Evolutionary conservation across 1,140 invertebrate species (phyloP).

Genomic region (Dendrolimus punctatus): DNA sequence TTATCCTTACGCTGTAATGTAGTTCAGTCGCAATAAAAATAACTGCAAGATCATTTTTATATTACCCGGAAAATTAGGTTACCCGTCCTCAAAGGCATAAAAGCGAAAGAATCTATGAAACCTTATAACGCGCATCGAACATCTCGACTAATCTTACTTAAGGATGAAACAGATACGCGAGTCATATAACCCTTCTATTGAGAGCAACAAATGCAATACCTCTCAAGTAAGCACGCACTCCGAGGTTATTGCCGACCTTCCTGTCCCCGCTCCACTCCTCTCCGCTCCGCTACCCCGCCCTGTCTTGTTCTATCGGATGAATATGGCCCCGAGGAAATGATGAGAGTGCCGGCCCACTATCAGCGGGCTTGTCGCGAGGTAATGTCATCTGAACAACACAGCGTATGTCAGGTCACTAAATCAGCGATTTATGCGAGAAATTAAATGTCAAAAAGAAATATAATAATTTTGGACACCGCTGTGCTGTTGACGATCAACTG

Average conservation of each 20-base stretch:
- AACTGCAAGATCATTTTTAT: too few relatives aligned
- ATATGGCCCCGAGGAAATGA: slow-evolving; percentile 61
- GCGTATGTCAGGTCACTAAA: slow-evolving; percentile 5
- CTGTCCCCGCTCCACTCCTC: not conserved
- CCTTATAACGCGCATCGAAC: too few relatives aligned
- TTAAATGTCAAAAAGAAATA: too few relatives aligned
- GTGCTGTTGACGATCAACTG: not conserved
- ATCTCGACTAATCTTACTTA: slow-evolving; percentile 6
- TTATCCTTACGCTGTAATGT: too few relatives aligned
- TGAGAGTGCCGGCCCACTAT: slow-evolving; percentile 38
- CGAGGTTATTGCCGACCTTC: slow-evolving; percentile 28
- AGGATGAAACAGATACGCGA: slow-evolving; percentile 4
- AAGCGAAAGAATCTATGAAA: too few relatives aligned
- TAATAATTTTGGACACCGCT: too few relatives aligned
- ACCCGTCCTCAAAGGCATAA: too few relatives aligned
- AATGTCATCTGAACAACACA: slow-evolving; percentile 15
- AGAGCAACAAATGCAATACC: slow-evolving; percentile 34
- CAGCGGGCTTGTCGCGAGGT: slow-evolving; percentile 14
- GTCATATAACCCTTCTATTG: slow-evolving; percentile 5
- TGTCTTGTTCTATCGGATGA: slow-evolving; percentile 32
- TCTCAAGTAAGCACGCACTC: slow-evolving; percentile 41
- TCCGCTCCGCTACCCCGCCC: slow-evolving; percentile 8
- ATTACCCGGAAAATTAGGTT: too few relatives aligned
- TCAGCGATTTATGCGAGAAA: not conserved
- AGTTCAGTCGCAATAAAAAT: too few relatives aligned